Evolutionary conservation across 2,888 invertebrate species (phyloP).

Genomic region (Ophonus ardosiacus): DNA sequence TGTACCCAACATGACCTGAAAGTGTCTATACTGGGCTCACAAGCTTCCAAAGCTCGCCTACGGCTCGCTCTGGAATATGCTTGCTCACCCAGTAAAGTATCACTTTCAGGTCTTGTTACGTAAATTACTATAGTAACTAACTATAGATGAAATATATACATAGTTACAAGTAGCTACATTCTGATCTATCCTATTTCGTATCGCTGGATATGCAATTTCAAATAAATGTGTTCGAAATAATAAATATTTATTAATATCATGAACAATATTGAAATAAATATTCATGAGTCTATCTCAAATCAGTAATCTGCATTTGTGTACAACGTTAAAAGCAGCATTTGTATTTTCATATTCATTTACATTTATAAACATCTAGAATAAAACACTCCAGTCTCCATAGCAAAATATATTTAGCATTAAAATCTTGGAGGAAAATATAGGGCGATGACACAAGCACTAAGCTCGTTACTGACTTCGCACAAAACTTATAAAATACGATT

Average conservation of each 20-base stretch:
- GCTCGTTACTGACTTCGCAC: slow-evolving; percentile 54
- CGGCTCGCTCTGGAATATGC: too few species aligned
- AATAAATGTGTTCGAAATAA: not conserved
- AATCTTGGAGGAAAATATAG: not conserved
- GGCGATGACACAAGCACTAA: slow-evolving; percentile 51
- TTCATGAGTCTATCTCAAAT: not conserved
- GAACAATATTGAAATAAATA: slow-evolving; percentile 25
- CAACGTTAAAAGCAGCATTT: not conserved
- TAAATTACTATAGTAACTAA: too few species aligned
- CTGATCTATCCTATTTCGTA: not conserved
- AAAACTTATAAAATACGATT: slow-evolving; percentile 59
- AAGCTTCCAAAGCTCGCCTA: too few species aligned
- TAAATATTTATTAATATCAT: slow-evolving; percentile 4
- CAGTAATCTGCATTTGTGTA: not conserved
- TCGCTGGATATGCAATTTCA: not conserved
- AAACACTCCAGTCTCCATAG: not conserved
- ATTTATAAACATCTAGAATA: not conserved
- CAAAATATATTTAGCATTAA: slow-evolving; percentile 17
- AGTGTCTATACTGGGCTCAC: too few species aligned
- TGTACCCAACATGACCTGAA: too few species aligned
- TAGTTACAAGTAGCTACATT: too few species aligned
- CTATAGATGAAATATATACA: too few species aligned
- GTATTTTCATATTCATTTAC: slow-evolving; percentile 19
- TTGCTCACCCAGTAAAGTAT: too few species aligned
- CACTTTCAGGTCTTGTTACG: too few species aligned